Evolutionary conservation across 2,797 vertebrate genomes (phyloP), one percentile per base, ranked within the genome.

Genomic region (Xiphophorus birchmanni): DNA sequence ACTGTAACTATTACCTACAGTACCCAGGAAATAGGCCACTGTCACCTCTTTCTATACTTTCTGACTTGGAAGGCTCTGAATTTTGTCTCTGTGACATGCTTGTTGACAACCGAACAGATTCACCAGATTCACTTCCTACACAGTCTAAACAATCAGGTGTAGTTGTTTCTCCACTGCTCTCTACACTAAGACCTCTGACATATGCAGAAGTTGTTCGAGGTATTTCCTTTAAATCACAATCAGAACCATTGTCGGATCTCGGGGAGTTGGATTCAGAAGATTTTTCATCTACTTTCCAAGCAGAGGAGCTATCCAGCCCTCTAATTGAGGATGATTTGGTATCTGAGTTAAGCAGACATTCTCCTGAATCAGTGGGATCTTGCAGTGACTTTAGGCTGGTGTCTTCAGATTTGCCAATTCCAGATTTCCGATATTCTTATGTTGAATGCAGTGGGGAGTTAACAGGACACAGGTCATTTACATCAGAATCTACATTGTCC

Each of bases 181-280:
- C 0, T 44, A 2, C 10, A 18, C 1, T 12, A 10, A 87, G 17
- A 77, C 0, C 50, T 71, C 8, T 83, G 8, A 79, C 84, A 5
- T 83, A 87, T 85, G 82, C 87, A 76, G 80, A 90, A n/a, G 58
- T 86, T 35, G 78, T 65, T n/a, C 12, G 26, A 74, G 73, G 73
- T 7, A 1, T 67, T 50, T 23, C 60, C 10, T 10, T 3, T n/a
- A 15, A 75, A 71, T 54, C 40, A 4, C 37, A 75, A 5, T 26
- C 17, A 2, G 60, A 80, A 1, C n/a, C n/a, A 12, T 15, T 75
- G 18, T 44, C 5, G 0, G 2, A 6, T 26, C 12, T 23, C 0
- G 37, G 0, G 5, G 17, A 35, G 12, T n/a, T 42, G 8, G 4
- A 29, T 0, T 13, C 23, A 3, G 29, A 2, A 37, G 15, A 35